These are phyloP conservation scores for Oncorhynchus clarkii DNA, from an alignment of 2,113 vertebrate genomes.

Conservation along the genomic window DNA sequence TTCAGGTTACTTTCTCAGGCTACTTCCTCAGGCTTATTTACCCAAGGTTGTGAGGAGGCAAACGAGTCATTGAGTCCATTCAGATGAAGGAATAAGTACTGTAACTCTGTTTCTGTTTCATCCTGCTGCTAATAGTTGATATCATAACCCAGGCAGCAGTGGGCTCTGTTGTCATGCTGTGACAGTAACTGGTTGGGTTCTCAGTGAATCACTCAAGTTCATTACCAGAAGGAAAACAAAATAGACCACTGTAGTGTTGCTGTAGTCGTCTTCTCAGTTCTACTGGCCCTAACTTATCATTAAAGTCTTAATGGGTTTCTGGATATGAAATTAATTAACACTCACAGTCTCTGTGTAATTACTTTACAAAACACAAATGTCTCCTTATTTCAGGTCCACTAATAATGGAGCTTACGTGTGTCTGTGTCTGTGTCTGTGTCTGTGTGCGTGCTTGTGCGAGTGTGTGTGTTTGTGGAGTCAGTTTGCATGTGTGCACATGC, in stretches of 20 bases:
- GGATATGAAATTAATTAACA: constrained; percentile 53
- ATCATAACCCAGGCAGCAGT: constrained; percentile 60
- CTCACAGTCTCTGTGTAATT: constrained; percentile 37
- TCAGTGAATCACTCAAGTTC: constrained; percentile 60
- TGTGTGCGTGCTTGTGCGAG: no score
- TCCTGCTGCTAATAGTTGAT: constrained; percentile 59
- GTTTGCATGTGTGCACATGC: no score
- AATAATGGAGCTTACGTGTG: no score
- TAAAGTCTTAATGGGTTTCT: constrained; percentile 45
- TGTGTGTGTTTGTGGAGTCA: no score
- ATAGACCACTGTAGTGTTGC: constrained; percentile 26
- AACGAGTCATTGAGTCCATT: constrained; percentile 62
- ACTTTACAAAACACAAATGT: constrained; percentile 10
- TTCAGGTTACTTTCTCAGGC: not conserved
- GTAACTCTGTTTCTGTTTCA: constrained; percentile 44
- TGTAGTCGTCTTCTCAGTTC: constrained; percentile 31
- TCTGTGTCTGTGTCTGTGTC: no score
- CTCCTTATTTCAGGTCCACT: constrained; percentile 7
- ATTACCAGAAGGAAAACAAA: constrained; percentile 69
- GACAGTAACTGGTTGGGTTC: constrained; percentile 37
- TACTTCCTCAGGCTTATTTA: no score
- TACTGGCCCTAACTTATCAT: constrained; percentile 53
- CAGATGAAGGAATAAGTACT: constrained; percentile 27
- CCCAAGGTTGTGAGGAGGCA: constrained; percentile 58
- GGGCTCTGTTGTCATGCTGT: constrained; percentile 46